Percentiles rank a stretch among this genome's conserved stretches.
Conservation (phyloP, 1,140 invertebrate species). For the Zophobas morio region DNA sequence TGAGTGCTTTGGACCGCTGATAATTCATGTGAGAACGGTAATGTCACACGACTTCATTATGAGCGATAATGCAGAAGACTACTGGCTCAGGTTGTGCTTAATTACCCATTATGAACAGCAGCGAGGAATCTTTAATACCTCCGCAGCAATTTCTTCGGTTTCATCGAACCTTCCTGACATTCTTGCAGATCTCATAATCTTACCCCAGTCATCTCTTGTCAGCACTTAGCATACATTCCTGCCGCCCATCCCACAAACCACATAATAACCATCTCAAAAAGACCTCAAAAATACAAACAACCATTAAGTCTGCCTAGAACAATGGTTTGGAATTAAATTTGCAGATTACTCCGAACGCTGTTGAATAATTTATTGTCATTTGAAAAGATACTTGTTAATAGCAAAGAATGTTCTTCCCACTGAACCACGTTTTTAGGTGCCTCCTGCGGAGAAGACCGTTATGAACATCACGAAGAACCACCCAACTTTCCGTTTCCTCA, state of each 20-base stretch:
- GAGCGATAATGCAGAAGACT: too few species aligned
- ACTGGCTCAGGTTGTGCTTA: too few species aligned
- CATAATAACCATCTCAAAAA: background rate
- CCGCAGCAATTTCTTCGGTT: too few species aligned
- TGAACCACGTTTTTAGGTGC: background rate
- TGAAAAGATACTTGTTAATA: background rate
- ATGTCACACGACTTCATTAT: slow-evolving; percentile 2
- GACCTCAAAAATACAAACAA: background rate
- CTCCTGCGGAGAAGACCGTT: background rate
- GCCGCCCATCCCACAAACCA: too few species aligned
- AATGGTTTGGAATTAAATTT: background rate
- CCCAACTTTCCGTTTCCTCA: background rate
- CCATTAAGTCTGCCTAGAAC: background rate
- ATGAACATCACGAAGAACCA: background rate
- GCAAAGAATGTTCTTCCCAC: slow-evolving; percentile 11
- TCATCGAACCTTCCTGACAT: too few species aligned
- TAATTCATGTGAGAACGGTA: background rate
- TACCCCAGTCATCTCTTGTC: too few species aligned
- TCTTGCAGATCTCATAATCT: too few species aligned
- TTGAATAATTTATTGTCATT: slow-evolving; percentile 5
- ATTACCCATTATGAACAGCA: too few species aligned
- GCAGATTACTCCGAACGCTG: background rate
- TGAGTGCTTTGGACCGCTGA: background rate
- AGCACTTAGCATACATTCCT: background rate
- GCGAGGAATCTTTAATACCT: too few species aligned